These are phyloP conservation scores for Agrochola lota DNA, from an alignment of 2,888 invertebrate genomes.

Conservation along the genomic window DNA sequence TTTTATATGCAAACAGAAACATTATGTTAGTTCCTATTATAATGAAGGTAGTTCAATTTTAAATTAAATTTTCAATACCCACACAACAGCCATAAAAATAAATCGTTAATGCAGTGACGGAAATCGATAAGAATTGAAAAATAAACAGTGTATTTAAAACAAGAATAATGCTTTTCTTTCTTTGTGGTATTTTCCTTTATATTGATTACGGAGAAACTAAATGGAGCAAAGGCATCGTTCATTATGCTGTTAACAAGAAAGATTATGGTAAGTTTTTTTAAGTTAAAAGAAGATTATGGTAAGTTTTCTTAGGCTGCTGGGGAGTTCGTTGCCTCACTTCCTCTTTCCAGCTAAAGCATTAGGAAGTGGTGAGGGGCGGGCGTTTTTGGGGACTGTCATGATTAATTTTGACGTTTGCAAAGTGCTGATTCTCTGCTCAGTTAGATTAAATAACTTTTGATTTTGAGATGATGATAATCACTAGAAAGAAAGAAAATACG, in stretches of 20 bases:
- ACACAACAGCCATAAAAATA: slow-evolving; percentile 10
- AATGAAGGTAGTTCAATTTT: too few species aligned
- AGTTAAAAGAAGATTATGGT: too few species aligned
- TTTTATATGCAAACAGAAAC: neutral
- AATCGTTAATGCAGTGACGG: neutral
- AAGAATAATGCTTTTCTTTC: slow-evolving; percentile 27
- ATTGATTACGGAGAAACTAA: slow-evolving; percentile 45
- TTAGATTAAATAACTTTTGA: too few species aligned
- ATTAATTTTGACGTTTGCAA: too few species aligned
- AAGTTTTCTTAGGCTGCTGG: too few species aligned
- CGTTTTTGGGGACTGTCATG: too few species aligned
- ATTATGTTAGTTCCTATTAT: neutral
- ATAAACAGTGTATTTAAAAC: slow-evolving; percentile 19
- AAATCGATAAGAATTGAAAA: slow-evolving; percentile 19
- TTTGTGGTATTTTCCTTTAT: slow-evolving; percentile 40
- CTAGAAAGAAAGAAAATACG: too few species aligned
- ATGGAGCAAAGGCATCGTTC: slow-evolving; percentile 82
- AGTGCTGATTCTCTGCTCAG: too few species aligned
- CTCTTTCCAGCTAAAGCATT: too few species aligned
- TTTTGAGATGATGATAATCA: too few species aligned
- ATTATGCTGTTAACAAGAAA: slow-evolving; percentile 79
- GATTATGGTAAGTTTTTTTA: slow-evolving; percentile 80
- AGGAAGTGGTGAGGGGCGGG: too few species aligned
- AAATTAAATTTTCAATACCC: slow-evolving; percentile 20
- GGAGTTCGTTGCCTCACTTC: too few species aligned